Base-by-base conservation (phyloP, 1,140 invertebrate genomes). In the Heliconius hermathena region DNA sequence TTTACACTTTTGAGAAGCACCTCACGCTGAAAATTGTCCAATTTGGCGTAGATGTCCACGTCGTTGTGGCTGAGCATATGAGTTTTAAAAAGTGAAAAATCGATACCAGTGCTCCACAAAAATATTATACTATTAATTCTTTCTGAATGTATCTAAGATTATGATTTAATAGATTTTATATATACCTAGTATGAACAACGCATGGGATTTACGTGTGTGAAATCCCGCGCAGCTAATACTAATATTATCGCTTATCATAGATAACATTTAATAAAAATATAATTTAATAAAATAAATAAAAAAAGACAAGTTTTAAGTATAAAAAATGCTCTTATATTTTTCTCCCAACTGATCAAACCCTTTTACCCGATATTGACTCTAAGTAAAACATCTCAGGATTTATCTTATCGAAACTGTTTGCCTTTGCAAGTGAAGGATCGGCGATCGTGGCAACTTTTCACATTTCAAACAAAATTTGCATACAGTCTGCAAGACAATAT, bases 401-500 rank as follows among this genome's bases (percentile, higher is more conserved):
- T 90, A 91, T 92, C 90, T 90, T 89, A 90, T 90, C 87, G 89
- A 90, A 91, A 91, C 88, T 92, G 86, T 91, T 90, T 92, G 88
- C 91, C 54, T 89, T 87, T 81, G 74, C 86, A 88, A 90, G 88
- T 89, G 88, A 89, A 87, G 87, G 86, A 83, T 89, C 87, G 77
- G 82, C 88, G 77, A 81, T 88, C 87, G 81, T 80, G 84, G 86
- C 87, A 92, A 91, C 84, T 91, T 91, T 90, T 79, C 88, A 86
- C 84, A 89, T 90, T 86, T 89, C 90, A 90, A 91, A 91, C 85
- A 88, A 82, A 87, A 92, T 91, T 90, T 92, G 87, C 91, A 92
- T 91, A 90, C 84, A 91, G 88, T 87, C 89, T 87, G 90, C 85
- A 85, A 81, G 81, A 86, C 88, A 89, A 90, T 90, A 91, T 91